Evolutionary conservation across 2,888 invertebrate genomes (phyloP).

Genomic region (Lottia scabra): DNA sequence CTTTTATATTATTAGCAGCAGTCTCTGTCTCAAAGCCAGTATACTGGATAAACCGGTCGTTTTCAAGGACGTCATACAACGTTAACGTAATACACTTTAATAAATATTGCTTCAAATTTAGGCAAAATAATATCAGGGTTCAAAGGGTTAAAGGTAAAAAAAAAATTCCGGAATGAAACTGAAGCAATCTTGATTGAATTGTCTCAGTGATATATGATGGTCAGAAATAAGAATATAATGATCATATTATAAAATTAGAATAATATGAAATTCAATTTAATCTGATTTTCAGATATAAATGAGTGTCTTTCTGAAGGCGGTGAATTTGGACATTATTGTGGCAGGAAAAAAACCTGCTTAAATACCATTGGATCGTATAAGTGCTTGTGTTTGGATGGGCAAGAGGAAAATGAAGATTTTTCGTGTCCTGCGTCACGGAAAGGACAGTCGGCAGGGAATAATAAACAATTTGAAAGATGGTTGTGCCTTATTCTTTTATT

Average conservation of each 20-base stretch:
- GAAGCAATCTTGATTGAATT: too few relatives aligned
- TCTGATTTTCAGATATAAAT: constrained; percentile 79
- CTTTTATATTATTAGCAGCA: too few relatives aligned
- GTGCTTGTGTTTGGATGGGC: constrained; percentile 86
- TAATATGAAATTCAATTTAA: not conserved
- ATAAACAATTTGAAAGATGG: not conserved
- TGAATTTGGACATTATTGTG: constrained; percentile 80
- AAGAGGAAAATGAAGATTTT: constrained; percentile 68
- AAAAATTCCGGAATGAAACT: too few relatives aligned
- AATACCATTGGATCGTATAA: constrained; percentile 86
- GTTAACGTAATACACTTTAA: too few relatives aligned
- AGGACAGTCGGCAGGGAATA: not conserved
- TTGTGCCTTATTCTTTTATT: not conserved
- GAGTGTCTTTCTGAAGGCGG: constrained; percentile 82
- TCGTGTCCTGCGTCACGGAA: constrained; percentile 52
- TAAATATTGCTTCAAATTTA: too few relatives aligned
- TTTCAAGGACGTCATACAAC: too few relatives aligned
- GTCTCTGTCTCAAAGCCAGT: too few relatives aligned
- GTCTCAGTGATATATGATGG: too few relatives aligned
- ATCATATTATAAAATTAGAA: not conserved
- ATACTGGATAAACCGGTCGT: too few relatives aligned
- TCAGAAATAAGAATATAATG: too few relatives aligned
- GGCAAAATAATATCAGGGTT: too few relatives aligned
- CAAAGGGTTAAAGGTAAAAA: too few relatives aligned
- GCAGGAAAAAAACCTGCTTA: constrained; percentile 84